Conservation (phyloP, 2,888 invertebrate species). For the Microchrysa polita region DNA sequence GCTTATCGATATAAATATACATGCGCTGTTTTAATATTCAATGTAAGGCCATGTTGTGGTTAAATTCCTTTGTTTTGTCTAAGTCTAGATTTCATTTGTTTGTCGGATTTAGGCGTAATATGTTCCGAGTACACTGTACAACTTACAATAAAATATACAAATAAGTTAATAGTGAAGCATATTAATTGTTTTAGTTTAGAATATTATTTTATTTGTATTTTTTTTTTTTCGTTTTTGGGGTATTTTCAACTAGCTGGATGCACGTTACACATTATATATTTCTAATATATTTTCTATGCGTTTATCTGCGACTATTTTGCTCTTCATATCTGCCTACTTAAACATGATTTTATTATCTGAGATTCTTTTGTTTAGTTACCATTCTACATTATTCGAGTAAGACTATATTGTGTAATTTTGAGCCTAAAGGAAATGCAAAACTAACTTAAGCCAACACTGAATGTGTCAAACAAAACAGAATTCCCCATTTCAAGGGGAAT, state of each 20-base stretch:
- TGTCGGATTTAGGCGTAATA: slow-evolving; percentile 28
- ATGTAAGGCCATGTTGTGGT: slow-evolving; percentile 31
- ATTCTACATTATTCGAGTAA: slow-evolving; percentile 14
- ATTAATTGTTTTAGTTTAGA: slow-evolving; percentile 1
- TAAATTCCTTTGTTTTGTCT: slow-evolving; percentile 13
- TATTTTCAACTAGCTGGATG: too few species aligned
- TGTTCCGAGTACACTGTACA: slow-evolving; percentile 33
- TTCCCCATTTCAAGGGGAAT: slow-evolving; percentile 27
- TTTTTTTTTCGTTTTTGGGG: neutral
- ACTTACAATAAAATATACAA: slow-evolving; percentile 45
- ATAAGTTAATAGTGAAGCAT: slow-evolving; percentile 48
- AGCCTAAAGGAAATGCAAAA: slow-evolving; percentile 20
- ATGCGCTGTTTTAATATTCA: slow-evolving; percentile 45
- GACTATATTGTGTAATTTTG: slow-evolving; percentile 5
- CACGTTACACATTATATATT: too few species aligned
- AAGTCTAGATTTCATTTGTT: slow-evolving; percentile 8
- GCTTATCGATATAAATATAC: slow-evolving; percentile 48
- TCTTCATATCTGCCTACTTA: too few species aligned
- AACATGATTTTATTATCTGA: neutral
- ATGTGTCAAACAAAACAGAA: neutral
- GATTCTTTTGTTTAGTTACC: slow-evolving; percentile 13
- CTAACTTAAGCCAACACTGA: slow-evolving; percentile 40
- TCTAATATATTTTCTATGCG: too few species aligned
- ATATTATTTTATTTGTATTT: slow-evolving; percentile 8
- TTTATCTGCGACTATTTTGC: too few species aligned